phyloP scores from a whole-genome alignment of 35 echinoderm and acorn worm genomes.

The Ophioderma brevispina region DNA sequence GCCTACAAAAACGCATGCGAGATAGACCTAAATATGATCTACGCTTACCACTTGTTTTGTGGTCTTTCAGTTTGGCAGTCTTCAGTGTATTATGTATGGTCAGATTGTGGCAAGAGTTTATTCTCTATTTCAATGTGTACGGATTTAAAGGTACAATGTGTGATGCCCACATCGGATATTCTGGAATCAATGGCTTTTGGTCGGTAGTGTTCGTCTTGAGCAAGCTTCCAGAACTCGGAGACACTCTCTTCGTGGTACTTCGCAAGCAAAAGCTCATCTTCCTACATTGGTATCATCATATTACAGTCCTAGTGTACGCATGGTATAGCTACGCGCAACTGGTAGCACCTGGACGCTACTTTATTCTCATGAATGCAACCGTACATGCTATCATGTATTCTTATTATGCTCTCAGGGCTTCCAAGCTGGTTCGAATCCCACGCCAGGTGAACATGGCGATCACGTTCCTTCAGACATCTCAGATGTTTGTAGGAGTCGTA shows the following conservation, averaged over 20 bases:
- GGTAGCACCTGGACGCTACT: constrained; percentile 82
- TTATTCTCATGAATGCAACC: constrained; percentile 75
- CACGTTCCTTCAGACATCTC: constrained; percentile 87
- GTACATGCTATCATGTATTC: constrained; percentile 98
- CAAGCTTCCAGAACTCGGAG: constrained; percentile 93
- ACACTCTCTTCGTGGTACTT: constrained; percentile 91
- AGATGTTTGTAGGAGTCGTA: constrained; percentile 86
- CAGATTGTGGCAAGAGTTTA: constrained; percentile 59
- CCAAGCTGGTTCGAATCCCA: constrained; percentile 75
- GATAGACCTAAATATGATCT: constrained; percentile 65
- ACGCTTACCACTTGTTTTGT: constrained; percentile 66
- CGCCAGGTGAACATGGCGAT: constrained; percentile 72
- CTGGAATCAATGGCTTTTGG: constrained; percentile 91
- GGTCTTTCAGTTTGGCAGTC: constrained; percentile 74
- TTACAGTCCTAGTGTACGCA: constrained; percentile 83
- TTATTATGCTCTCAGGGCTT: constrained; percentile 83
- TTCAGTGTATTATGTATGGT: constrained; percentile 89
- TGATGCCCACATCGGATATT: constrained; percentile 63
- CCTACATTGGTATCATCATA: constrained; percentile 98
- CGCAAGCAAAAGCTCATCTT: constrained; percentile 97
- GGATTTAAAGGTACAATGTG: constrained; percentile 88
- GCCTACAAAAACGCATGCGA: constrained; percentile 73
- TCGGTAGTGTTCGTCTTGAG: constrained; percentile 76
- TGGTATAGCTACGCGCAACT: constrained; percentile 79
- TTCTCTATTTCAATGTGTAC: constrained; percentile 53